Evolutionary conservation across 2,113 vertebrate species (phyloP).

Genomic region (Thryonomys swinderianus): DNA sequence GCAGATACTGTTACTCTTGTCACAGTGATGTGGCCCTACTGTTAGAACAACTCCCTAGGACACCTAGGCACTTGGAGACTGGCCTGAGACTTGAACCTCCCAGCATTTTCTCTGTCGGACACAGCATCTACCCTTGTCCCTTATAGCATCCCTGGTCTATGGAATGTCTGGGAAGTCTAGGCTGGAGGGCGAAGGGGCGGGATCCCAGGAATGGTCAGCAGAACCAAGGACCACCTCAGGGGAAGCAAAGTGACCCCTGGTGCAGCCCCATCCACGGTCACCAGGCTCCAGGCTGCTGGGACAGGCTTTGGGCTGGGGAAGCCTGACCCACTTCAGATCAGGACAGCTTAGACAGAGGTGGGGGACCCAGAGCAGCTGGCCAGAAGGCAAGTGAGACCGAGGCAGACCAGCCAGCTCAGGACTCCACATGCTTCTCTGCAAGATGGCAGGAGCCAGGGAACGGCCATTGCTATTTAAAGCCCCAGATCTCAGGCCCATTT

Average conservation of each 20-base stretch:
- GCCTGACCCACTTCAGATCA: neutral
- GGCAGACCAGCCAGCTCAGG: too few relatives aligned
- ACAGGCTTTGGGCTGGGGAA: neutral
- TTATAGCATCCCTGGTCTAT: accelerated
- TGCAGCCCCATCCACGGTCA: neutral
- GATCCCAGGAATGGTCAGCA: neutral
- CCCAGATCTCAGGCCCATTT: neutral
- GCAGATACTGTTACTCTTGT: accelerated
- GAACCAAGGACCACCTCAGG: neutral
- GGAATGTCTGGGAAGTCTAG: neutral
- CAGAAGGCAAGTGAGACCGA: neutral
- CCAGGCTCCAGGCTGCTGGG: neutral
- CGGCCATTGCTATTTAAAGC: neutral
- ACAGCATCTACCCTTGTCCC: accelerated
- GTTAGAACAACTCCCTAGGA: neutral
- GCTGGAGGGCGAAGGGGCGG: accelerated
- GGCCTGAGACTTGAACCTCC: neutral
- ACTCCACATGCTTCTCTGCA: neutral
- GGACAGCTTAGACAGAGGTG: neutral
- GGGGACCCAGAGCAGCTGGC: neutral
- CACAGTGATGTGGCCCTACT: accelerated
- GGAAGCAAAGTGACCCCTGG: neutral
- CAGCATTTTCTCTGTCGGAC: accelerated
- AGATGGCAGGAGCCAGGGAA: neutral
- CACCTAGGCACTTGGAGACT: neutral